Percentiles rank a stretch among this genome's conserved stretches.
Evolutionary conservation across 2,888 invertebrate genomes (phyloP).

Genomic region (Lingula anatina): DNA sequence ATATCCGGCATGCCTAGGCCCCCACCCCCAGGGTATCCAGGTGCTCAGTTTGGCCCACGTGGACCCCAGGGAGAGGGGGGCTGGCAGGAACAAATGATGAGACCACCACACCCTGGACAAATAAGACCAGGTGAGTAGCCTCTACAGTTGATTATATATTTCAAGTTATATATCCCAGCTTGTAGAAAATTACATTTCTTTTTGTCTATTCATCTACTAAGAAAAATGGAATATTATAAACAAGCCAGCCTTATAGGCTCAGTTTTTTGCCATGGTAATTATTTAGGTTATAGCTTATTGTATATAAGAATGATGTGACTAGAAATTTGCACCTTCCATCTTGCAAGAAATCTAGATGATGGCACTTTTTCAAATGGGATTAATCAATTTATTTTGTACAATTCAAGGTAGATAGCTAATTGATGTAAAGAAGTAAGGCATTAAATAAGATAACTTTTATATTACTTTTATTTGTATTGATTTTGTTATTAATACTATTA

Average conservation of each 20-base stretch:
- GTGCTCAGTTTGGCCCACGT: not conserved
- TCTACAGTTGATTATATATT: not conserved
- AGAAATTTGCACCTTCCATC: too few species aligned
- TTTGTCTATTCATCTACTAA: too few species aligned
- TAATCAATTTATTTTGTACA: too few species aligned
- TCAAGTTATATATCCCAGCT: not conserved
- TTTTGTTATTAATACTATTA: too few species aligned
- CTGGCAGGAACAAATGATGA: conserved; percentile 36
- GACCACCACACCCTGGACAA: conserved; percentile 28
- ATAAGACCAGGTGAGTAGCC: conserved; percentile 15
- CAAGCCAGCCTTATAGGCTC: conserved; percentile 9
- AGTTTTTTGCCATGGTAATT: not conserved
- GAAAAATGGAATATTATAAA: too few species aligned
- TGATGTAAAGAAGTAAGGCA: too few species aligned
- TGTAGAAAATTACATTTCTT: not conserved
- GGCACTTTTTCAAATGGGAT: too few species aligned
- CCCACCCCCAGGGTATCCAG: not conserved
- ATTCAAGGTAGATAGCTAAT: too few species aligned
- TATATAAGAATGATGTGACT: too few species aligned
- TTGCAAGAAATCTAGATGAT: too few species aligned
- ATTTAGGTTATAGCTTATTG: not conserved
- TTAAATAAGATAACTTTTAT: too few species aligned
- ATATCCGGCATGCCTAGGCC: not conserved
- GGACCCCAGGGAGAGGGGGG: not conserved
- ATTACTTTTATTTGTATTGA: too few species aligned